phyloP scores from a whole-genome alignment of 2,888 invertebrate genomes.

The Clunio marinus region DNA sequence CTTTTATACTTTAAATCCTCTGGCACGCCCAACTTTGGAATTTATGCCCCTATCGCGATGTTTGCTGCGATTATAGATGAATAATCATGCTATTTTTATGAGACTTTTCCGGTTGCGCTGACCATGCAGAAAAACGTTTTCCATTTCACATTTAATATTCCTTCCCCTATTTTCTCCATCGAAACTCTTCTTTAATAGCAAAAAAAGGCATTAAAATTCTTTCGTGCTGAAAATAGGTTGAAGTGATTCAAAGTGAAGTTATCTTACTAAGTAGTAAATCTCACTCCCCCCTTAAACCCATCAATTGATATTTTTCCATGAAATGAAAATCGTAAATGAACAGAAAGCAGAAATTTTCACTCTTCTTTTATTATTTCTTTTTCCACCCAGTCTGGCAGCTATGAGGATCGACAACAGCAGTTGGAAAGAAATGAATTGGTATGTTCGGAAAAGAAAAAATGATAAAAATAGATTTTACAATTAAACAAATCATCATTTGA shows the following conservation, averaged over 20 bases:
- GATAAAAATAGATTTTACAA: constrained; percentile 32
- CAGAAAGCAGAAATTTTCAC: not conserved
- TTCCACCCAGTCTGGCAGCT: constrained; percentile 24
- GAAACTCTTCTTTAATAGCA: not conserved
- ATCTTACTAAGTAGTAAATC: too few relatives aligned
- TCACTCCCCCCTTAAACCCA: not conserved
- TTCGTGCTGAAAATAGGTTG: not conserved
- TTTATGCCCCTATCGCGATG: not conserved
- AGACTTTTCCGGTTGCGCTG: not conserved
- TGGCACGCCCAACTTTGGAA: constrained; percentile 29
- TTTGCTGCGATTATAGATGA: not conserved
- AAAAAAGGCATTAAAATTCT: not conserved
- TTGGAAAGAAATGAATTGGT: constrained; percentile 35
- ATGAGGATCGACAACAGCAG: constrained; percentile 37
- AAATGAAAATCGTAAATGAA: not conserved
- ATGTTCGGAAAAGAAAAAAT: constrained; percentile 4
- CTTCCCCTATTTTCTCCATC: not conserved
- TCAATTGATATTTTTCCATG: constrained; percentile 8
- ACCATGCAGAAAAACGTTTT: constrained; percentile 15
- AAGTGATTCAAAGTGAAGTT: too few relatives aligned
- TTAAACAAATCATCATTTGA: constrained; percentile 32
- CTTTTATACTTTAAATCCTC: not conserved
- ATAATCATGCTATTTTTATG: not conserved
- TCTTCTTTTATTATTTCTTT: not conserved
- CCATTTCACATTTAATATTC: too few relatives aligned